Evolutionary conservation across 2,888 invertebrate genomes (phyloP).

Genomic region (Microctonus brassicae): DNA sequence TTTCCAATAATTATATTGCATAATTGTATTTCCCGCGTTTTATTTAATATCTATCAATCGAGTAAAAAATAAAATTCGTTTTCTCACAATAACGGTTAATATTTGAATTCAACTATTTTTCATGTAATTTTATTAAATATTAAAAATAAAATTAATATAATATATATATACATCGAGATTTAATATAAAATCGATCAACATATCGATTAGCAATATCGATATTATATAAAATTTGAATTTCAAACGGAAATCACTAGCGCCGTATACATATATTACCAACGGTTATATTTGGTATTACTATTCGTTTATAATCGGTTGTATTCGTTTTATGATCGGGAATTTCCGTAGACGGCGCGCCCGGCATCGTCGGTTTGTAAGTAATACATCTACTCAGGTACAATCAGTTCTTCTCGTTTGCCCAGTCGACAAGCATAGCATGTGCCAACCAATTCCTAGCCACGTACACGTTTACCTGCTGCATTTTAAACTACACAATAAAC

Average conservation of each 20-base stretch:
- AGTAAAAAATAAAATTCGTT: too few relatives aligned
- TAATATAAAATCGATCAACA: too few relatives aligned
- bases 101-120: too few relatives aligned
- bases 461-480: constrained; percentile 60
- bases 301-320: constrained; percentile 10
- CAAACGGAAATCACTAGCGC: background rate
- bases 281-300: background rate
- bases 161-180: too few relatives aligned
- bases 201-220: too few relatives aligned
- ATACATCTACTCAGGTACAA: background rate
- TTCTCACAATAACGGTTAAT: too few relatives aligned
- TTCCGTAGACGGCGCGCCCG: constrained; percentile 24
- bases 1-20: too few relatives aligned
- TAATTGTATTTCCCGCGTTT: background rate
- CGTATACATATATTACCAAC: background rate
- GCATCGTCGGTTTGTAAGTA: constrained; percentile 18
- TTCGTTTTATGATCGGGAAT: constrained; percentile 3
- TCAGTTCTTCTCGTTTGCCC: constrained; percentile 49
- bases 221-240: too few relatives aligned
- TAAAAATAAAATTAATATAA: too few relatives aligned
- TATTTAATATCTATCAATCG: too few relatives aligned
- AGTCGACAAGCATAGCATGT: constrained; percentile 59
- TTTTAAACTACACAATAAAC: constrained; percentile 61
- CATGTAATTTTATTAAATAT: too few relatives aligned
- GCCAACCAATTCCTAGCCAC: constrained; percentile 61